Evolutionary conservation across 2,888 invertebrate genomes (phyloP), one percentile per base, ranked within the genome.

Genomic region (Melieria omissa): DNA sequence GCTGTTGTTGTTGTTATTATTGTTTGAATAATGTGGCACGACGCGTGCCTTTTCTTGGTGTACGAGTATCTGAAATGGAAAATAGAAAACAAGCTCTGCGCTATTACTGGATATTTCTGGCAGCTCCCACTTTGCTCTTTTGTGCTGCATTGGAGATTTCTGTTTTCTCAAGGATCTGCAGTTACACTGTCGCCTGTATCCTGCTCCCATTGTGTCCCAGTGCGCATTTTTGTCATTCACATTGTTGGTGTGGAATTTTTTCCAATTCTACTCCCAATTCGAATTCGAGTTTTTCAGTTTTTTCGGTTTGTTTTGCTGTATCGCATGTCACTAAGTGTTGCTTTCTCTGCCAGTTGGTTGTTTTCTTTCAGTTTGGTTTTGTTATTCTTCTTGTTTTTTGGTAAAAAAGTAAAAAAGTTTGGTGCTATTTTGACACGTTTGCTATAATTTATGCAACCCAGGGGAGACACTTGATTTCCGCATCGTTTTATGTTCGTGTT

Each of bases 401-500:
- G 62, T 54, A n/a, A 57, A 71, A 45, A 64, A 58, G 7, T 9
- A 49, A 47, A 41, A 47, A 58, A n/a, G 58, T 68, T 69, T 64
- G 61, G 29, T 29, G 60, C 52, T 73, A 71, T 74, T 76, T 78
- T 74, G 73, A 80, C 77, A 78, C 80, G 80, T 81, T 68, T 79
- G 77, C 77, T 79, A 79, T 84, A 85, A 85, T 85, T 84, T 82
- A 85, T 84, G 80, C 80, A 81, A 73, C 85, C 80, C 83, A 76
- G 66, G 85, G 80, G 84, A 84, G 74, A 75, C 79, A 76, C 82
- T 81, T 80, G 78, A 79, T 80, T 82, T 80, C 10, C 16, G 61
- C 52, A 52, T 52, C 14, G 12, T 52, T 52, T 52, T 52, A 7
- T 70, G 46, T 62, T 29, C 55, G 42, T 54, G 62, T 68, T 54